Base-by-base conservation (phyloP, 1,140 invertebrate genomes). In the Brachionus sp. region DNA sequence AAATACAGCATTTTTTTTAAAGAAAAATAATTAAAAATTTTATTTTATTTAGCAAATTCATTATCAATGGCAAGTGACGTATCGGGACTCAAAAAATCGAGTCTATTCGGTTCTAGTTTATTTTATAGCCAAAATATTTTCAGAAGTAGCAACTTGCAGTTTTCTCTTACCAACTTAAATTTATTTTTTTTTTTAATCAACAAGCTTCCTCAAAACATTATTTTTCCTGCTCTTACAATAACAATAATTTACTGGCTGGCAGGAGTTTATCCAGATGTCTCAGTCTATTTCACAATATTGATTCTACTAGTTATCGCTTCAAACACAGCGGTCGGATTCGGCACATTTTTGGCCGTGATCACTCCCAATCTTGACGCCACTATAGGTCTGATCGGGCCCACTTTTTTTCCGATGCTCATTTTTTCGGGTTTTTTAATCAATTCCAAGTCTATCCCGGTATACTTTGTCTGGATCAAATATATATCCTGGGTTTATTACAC, bases 371-470 rank as follows among this genome's bases (percentile, higher is more conserved):
- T 83, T n/a, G 44, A 83, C n/a, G 66, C 50, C 2, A 95, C 95
- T 0, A 88, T 97, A 5, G 93, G 94, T 0, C 91, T 98, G 70
- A 94, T 94, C 1, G 95, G 95, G 10, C 94, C 95, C 1, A 90
- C 97, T 19, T 92, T 97, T 77, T 94, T 97, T 84, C 95, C 96
- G 0, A 93, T 98, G 87, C 90, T 98, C 87, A 89, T 98, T 13
- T 97, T 98, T 87, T 95, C 95, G 68, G 96, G 96, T 53, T 98
- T 97, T 90, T 98, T 97, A 88, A 89, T 98, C n/a, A 98, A 98
- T 87, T 92, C 92, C 33, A 80, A 44, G 7, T 83, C 80, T 12
- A 83, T 64, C 12, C 66, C 66, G 13, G 42, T 53, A 33, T 83
- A 70, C 46, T 70, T 83, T 64, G 37, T 83, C 50, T 83, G 82